These are phyloP conservation scores for Charadrius vociferus DNA, from an alignment of 2,113 vertebrate genomes.

Conservation along the genomic window DNA sequence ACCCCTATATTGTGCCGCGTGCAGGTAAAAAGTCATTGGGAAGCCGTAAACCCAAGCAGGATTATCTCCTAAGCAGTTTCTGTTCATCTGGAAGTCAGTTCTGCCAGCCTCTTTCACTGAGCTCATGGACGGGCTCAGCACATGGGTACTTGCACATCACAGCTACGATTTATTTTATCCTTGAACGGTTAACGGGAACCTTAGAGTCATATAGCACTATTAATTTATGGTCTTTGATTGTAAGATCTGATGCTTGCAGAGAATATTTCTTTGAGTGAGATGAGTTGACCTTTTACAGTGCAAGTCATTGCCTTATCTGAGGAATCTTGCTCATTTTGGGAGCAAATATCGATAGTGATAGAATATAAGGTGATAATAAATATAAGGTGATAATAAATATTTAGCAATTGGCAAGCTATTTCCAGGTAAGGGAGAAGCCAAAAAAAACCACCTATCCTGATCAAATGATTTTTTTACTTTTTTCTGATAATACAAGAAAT, in stretches of 20 bases:
- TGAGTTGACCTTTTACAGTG: not conserved
- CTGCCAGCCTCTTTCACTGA: no score
- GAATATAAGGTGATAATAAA: no score
- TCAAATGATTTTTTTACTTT: not conserved
- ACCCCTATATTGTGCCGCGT: fast-evolving
- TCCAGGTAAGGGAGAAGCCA: not conserved
- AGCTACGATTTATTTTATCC: not conserved
- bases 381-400: not conserved
- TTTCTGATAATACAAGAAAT: not conserved
- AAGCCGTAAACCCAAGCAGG: no score
- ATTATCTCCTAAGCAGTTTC: no score
- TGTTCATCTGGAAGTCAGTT: no score
- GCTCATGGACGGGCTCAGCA: no score
- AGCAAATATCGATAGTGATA: not conserved
- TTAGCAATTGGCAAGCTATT: not conserved
- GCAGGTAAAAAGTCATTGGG: no score
- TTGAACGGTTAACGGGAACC: not conserved
- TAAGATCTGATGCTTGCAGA: not conserved
- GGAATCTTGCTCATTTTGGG: not conserved
- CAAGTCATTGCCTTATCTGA: not conserved
- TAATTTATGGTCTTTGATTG: not conserved
- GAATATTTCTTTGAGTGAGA: not conserved
- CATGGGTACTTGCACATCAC: no score
- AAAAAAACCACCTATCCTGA: fast-evolving
- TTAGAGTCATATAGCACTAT: not conserved